Conservation (phyloP, 2,113 vertebrate species). For the Geococcyx californianus region DNA sequence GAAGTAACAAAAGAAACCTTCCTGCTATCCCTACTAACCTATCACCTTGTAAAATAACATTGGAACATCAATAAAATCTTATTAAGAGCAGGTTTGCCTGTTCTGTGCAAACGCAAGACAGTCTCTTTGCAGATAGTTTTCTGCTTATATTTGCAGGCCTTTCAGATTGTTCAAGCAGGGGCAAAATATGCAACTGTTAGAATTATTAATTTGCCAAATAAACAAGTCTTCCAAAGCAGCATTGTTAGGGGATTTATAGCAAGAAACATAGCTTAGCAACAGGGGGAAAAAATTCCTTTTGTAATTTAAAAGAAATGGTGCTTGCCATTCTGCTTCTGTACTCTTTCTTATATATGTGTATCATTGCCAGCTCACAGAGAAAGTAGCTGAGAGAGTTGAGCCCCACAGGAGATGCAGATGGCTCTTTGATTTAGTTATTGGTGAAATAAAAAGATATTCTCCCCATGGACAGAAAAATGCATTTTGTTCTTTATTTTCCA, state of each 20-base stretch:
- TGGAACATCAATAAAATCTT: background rate
- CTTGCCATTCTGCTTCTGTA: background rate
- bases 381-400: background rate
- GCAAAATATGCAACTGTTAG: background rate
- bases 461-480: background rate
- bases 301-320: background rate
- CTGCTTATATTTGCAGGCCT: background rate
- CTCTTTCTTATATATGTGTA: background rate
- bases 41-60: background rate
- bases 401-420: background rate
- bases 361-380: background rate
- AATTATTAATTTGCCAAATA: background rate
- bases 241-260: background rate
- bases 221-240: background rate
- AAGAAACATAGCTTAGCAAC: background rate
- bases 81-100: background rate
- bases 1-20: slow-evolving; percentile 8
- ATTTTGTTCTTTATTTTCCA: background rate
- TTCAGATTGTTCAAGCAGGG: background rate
- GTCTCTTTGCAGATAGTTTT: background rate
- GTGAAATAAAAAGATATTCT: slow-evolving; percentile 15
- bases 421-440: background rate
- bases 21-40: background rate
- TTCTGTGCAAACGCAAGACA: background rate
- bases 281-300: background rate